A percentile compares a stretch with the other conserved stretches of the same genome.
Evolutionary conservation across 2,797 vertebrate genomes (phyloP).

Genomic region (Heteromormyrus szaboi): DNA sequence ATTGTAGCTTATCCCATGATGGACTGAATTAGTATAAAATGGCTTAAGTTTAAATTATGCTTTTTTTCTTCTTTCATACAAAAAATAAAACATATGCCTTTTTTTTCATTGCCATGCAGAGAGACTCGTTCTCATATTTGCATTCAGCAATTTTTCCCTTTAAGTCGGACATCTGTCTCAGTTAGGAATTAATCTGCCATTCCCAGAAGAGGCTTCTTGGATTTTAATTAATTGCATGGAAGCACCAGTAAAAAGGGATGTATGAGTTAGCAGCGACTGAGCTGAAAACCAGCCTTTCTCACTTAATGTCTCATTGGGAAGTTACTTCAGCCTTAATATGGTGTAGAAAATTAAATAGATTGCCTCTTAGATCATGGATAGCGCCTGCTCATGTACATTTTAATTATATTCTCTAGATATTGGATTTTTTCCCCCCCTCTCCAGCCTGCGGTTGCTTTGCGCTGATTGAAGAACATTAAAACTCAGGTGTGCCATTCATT

Average conservation of each 20-base stretch:
- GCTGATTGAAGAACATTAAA: not conserved
- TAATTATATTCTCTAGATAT: slow-evolving; percentile 19
- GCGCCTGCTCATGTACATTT: slow-evolving; percentile 17
- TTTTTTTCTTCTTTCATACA: not conserved
- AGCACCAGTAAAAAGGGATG: slow-evolving; percentile 31
- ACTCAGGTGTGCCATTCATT: not conserved
- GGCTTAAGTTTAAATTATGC: not conserved
- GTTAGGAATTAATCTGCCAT: slow-evolving; percentile 25
- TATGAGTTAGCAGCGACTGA: slow-evolving; percentile 28
- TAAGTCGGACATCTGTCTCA: slow-evolving; percentile 20
- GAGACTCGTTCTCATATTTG: slow-evolving; percentile 25
- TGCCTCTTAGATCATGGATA: slow-evolving; percentile 22
- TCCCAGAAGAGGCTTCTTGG: slow-evolving; percentile 25
- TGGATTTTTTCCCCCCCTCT: not conserved
- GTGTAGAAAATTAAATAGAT: slow-evolving; percentile 18
- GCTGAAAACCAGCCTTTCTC: slow-evolving; percentile 19
- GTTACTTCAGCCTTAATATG: slow-evolving; percentile 23
- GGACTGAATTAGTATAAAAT: slow-evolving; percentile 12
- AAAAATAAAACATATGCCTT: not conserved
- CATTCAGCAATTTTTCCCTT: slow-evolving; percentile 28
- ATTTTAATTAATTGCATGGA: slow-evolving; percentile 37
- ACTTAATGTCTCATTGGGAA: slow-evolving; percentile 22
- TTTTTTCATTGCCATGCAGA: slow-evolving; percentile 26
- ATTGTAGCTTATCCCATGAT: not conserved
- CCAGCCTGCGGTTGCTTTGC: not conserved